These are phyloP conservation scores for Drosophila lini DNA, from an alignment of 1,140 invertebrate species.

Conservation along the genomic window DNA sequence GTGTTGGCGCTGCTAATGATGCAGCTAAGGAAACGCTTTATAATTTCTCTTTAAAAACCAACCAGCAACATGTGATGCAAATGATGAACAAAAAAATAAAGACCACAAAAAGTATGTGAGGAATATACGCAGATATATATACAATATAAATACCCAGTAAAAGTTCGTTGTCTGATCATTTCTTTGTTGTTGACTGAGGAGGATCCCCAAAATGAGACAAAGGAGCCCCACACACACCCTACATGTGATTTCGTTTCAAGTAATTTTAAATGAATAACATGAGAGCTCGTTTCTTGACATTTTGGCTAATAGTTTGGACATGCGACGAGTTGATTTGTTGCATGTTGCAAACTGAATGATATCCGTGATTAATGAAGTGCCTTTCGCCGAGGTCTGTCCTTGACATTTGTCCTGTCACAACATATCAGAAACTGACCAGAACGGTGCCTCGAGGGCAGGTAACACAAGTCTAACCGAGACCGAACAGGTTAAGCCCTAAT, in stretches of 20 bases:
- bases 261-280: constrained; percentile 77
- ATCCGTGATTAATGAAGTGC: constrained; percentile 83
- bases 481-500: constrained; percentile 79
- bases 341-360: constrained; percentile 2
- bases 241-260: constrained; percentile 74
- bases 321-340: constrained; percentile 74
- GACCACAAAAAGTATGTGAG: constrained; percentile 33
- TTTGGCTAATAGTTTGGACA: constrained; percentile 80
- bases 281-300: constrained; percentile 61
- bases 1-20: constrained; percentile 83
- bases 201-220: constrained; percentile 36
- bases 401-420: constrained; percentile 70
- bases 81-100: constrained; percentile 46
- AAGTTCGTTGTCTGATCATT: constrained; percentile 72
- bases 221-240: constrained; percentile 15
- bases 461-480: constrained; percentile 25
- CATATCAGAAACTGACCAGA: constrained; percentile 56
- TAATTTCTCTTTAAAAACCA: constrained; percentile 82
- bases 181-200: constrained; percentile 53
- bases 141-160: constrained; percentile 58
- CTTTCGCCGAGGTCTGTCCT: constrained; percentile 49
- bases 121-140: constrained; percentile 17
- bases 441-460: constrained; percentile 40
- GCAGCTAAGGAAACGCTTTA: constrained; percentile 83
- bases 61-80: constrained; percentile 68